Percentiles rank a stretch among this genome's conserved stretches.
Conservation (phyloP, 2,888 invertebrate species). For the Pyrgus malvae region DNA sequence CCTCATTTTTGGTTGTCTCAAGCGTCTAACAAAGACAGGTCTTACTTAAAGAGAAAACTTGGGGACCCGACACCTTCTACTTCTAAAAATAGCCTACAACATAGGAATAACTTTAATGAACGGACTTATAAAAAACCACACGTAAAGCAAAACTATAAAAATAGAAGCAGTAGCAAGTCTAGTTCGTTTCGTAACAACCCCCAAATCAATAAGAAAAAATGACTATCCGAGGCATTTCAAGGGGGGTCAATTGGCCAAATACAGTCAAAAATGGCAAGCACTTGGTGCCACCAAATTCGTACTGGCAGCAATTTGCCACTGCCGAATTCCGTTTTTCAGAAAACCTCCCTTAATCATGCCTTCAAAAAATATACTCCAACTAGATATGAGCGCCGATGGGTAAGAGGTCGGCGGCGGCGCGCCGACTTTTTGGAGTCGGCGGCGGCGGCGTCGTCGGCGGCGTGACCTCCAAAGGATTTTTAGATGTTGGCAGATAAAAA, state of each 20-base stretch:
- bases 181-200: too few species aligned
- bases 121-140: too few species aligned
- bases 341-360: background rate
- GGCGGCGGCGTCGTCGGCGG: too few species aligned
- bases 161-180: too few species aligned
- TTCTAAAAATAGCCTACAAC: background rate
- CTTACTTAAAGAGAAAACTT: background rate
- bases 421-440: too few species aligned
- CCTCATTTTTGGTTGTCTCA: background rate
- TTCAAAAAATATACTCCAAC: background rate
- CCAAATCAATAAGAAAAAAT: too few species aligned
- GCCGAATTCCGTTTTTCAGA: background rate
- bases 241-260: background rate
- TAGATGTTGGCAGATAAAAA: too few species aligned
- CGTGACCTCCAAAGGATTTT: too few species aligned
- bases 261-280: background rate
- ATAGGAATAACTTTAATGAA: background rate
- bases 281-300: background rate
- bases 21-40: background rate
- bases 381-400: too few species aligned
- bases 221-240: background rate
- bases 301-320: constrained; percentile 13
- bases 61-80: background rate
- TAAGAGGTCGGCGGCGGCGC: too few species aligned
- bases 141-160: too few species aligned